phyloP scores from a whole-genome alignment of 1,140 invertebrate genomes.

The Rhynchophorus ferrugineus region DNA sequence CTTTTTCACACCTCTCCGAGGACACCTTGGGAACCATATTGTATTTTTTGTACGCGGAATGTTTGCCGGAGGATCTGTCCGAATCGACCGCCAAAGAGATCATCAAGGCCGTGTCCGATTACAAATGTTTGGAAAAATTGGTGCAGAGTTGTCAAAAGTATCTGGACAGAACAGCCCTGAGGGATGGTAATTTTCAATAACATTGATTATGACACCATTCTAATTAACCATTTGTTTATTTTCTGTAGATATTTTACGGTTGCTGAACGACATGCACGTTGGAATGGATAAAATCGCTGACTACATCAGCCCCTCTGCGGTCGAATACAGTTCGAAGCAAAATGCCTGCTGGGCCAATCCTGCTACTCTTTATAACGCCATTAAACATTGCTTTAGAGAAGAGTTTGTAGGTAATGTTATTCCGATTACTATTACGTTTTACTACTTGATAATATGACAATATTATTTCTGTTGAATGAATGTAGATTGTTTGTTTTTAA shows the following conservation, averaged over 20 bases:
- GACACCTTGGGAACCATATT: slow-evolving; percentile 52
- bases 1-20: slow-evolving; percentile 47
- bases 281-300: slow-evolving; percentile 52
- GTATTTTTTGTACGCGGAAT: slow-evolving; percentile 58
- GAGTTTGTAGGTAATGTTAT: slow-evolving; percentile 46
- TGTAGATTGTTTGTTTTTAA: too few species aligned
- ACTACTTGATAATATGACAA: not conserved
- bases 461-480: too few species aligned
- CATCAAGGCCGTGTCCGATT: slow-evolving; percentile 44
- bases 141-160: slow-evolving; percentile 51
- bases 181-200: slow-evolving; percentile 48
- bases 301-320: slow-evolving; percentile 39
- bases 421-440: not conserved
- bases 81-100: slow-evolving; percentile 50
- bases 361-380: slow-evolving; percentile 50
- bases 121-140: slow-evolving; percentile 48
- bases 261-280: slow-evolving; percentile 54
- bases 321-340: slow-evolving; percentile 15
- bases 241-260: slow-evolving; percentile 51
- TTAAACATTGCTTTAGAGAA: slow-evolving; percentile 53
- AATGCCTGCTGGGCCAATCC: slow-evolving; percentile 43
- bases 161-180: slow-evolving; percentile 53
- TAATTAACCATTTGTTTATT: not conserved
- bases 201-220: not conserved
- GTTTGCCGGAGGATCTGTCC: slow-evolving; percentile 49